Base-by-base conservation (phyloP, 1,140 invertebrate genomes). In the Lepidurus arcticus region DNA sequence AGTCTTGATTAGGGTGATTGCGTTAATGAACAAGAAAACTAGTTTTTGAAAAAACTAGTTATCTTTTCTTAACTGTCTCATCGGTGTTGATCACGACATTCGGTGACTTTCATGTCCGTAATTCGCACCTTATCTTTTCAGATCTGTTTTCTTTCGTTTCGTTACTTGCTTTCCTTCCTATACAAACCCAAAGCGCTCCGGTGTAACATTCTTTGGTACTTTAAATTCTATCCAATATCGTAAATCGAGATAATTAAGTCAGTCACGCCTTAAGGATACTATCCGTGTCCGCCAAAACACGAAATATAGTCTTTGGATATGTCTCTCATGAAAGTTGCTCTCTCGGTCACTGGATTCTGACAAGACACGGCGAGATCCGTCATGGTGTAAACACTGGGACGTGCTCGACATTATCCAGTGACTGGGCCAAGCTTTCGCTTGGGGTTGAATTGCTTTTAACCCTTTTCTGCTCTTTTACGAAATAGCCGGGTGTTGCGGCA, bases 361-460 rank as follows among this genome's bases (percentile, higher is more conserved):
- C 53, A 65, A 65, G 53, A n/a, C 53, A 65, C 13, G 53, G 53
- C 53, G 53, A 65, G 53, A 65, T 16, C 53, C 53, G 53, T 13
- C 16, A 65, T 65, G 53, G 16, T 21, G 8, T 65, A 47, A 7
- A 65, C 16, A 13, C 6, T 65, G 13, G 7, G 21, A 21, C 53
- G 7, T 65, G 53, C 53, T 65, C 13, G 13, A n/a, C 53, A n/a
- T 65, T 1, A 9, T n/a, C 53, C 53, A 13, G 21, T 13, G 53
- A 21, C 6, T 65, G 1, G 53, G 21, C n/a, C 53, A 4, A 34
- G 8, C 13, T n/a, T 65, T 65, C 21, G 53, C 53, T n/a, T 21
- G 21, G 0, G 16, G 7, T 65, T 65, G 10, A n/a, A 11, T 65
- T 16, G 53, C 53, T 65, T 65, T 21, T 65, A 65, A 16, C 16